These are phyloP conservation scores for Platynereis dumerilii DNA, from an alignment of 2,888 invertebrate species.

Conservation along the genomic window DNA sequence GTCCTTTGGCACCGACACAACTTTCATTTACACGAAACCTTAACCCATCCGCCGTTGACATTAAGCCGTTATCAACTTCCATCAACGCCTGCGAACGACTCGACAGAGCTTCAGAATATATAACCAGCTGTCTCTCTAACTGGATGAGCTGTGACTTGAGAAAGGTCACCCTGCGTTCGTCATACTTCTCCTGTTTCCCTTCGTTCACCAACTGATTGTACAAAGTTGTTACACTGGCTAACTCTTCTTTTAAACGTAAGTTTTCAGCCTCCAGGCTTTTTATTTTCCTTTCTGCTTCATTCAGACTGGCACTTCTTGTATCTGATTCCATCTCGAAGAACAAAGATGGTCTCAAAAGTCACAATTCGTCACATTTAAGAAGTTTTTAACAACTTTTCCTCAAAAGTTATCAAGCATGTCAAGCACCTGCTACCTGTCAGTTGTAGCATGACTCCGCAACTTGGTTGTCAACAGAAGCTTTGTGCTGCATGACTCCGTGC, in stretches of 20 bases:
- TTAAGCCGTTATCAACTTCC: slow-evolving; percentile 53
- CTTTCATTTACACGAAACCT: background rate
- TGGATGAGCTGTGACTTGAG: slow-evolving; percentile 59
- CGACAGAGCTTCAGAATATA: slow-evolving; percentile 48
- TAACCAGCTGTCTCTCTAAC: slow-evolving; percentile 55
- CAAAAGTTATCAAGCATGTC: no score
- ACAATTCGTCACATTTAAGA: no score
- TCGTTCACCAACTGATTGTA: slow-evolving; percentile 52
- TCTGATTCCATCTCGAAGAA: background rate
- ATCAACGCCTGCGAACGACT: slow-evolving; percentile 45
- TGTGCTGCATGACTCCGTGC: no score
- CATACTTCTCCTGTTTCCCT: slow-evolving; percentile 54
- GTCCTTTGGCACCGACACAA: slow-evolving; percentile 30
- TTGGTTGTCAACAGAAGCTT: no score
- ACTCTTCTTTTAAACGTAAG: no score
- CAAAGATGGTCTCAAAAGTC: no score
- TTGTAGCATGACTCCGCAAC: no score
- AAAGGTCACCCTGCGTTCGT: slow-evolving; percentile 55
- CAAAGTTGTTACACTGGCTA: slow-evolving; percentile 31
- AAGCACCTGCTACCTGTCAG: no score
- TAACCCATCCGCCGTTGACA: slow-evolving; percentile 44
- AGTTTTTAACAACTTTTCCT: no score
- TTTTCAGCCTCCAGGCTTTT: background rate
- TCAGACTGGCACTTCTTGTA: slow-evolving; percentile 1
- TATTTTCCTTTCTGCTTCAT: background rate